Base-by-base conservation (phyloP, 2,797 vertebrate genomes). In the Pempheris klunzingeri region DNA sequence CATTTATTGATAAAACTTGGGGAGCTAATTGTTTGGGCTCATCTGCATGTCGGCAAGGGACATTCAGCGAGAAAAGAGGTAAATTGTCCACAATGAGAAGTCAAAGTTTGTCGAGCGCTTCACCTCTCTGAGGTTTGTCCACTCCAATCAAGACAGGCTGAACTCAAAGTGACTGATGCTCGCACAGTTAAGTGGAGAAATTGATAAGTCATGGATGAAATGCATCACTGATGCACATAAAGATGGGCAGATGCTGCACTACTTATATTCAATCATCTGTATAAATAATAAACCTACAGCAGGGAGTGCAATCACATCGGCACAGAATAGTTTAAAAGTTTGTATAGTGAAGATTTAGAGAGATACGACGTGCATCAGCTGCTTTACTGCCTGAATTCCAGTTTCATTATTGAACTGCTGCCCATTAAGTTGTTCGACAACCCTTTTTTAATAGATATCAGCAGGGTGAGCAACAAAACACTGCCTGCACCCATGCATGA, bases 121-220 rank as follows among this genome's bases (percentile, higher is more conserved):
- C 26, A 47, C 9, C 52, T 72, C 55, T 60, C 30, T 62, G 55
- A 54, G 1, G 52, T 39, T 64, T 57, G 34, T 62, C 69, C 77
- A 5, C 7, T 32, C 36, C 60, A 72, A 30, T 60, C 53, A 67
- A 4, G 39, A 39, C 47, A 6, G 24, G 24, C 49, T 54, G 24
- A 74, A 32, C 66, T 77, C 24, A 54, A 55, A 64, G 67, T 41
- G 77, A 34, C 41, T 43, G 70, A 62, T 30, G 49, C 62, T 81
- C 58, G 38, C 34, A 63, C 54, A 72, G 68, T 68, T 65, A 43
- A 43, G 53, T 53, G 41, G 32, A 71, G 68, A 74, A 79, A 82
- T 64, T 61, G 49, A 80, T 83, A n/a, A 43, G 71, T 81, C 82
- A 81, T 28, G 71, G 68, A 61, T 47, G 49, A 81, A 75, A 60